Evolutionary conservation across 2,888 invertebrate genomes (phyloP), one percentile per base, ranked within the genome.

Genomic region (Syritta pipiens): DNA sequence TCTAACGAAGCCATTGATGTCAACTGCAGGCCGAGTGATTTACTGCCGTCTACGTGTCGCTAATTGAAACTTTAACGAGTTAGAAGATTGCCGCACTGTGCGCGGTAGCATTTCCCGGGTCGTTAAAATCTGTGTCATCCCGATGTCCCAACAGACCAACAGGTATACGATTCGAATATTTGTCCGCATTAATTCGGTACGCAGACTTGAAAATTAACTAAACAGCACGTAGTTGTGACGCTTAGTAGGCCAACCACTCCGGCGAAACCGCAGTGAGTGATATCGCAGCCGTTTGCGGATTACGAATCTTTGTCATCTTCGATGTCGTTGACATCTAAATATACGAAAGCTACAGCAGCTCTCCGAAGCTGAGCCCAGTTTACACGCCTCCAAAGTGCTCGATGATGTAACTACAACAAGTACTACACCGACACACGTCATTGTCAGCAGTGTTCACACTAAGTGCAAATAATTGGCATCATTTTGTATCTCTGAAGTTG

Each of bases 291-390:
- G 35, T 22, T 30, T 2, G 37, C 9, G 37, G 17, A n/a, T 6
- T 24, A 22, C n/a, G 44, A 24, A 63, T 65, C 35, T 55, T 53
- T 44, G 46, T 35, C 65, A 53, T 53, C 44, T 55, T 46, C 68
- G 68, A 55, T 69, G 62, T 57, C 55, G 69, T 69, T 69, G 62
- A 57, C 75, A 62, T 69, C 62, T 76, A 76, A 76, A 69, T 72
- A 72, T 42, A n/a, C n/a, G n/a, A n/a, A n/a, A n/a, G n/a, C n/a
- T 37, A 17, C 37, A 37, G 19, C 19, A 17, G 7, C 37, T 17
- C 14, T 6, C 37, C 37, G 17, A 67, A 42, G 28, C 53, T 4
- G 9, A n/a, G n/a, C 37, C 44, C 30, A 32, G 40, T 26, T 49
- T 48, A 28, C 37, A 62, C 37, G 14, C 6, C 4, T 37, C 7